A percentile compares a stretch with the other conserved stretches of the same genome.
Conservation (phyloP, 2,797 vertebrate species). For the Salarias fasciatus region DNA sequence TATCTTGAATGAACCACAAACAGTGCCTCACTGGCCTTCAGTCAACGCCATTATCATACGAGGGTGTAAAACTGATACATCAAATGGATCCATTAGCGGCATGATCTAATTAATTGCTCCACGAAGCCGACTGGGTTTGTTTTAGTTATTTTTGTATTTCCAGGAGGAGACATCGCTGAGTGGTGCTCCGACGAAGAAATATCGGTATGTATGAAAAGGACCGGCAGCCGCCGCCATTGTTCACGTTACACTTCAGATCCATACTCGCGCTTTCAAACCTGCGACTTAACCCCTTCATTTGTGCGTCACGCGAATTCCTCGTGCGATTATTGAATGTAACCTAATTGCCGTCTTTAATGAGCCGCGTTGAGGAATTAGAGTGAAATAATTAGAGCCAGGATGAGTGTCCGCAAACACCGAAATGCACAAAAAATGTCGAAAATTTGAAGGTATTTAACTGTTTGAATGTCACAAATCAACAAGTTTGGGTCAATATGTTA, state of each 20-base stretch:
- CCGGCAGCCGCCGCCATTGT: slow-evolving; percentile 19
- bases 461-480: no score
- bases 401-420: background rate
- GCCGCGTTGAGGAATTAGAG: background rate
- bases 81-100: slow-evolving; percentile 41
- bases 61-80: slow-evolving; percentile 22
- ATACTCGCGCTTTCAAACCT: slow-evolving; percentile 23
- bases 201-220: slow-evolving; percentile 42
- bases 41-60: slow-evolving; percentile 19
- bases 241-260: slow-evolving; percentile 33
- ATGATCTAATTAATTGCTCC: slow-evolving; percentile 49
- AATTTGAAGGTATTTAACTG: no score
- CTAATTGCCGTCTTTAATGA: slow-evolving; percentile 2
- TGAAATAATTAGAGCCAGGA: background rate
- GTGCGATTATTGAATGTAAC: background rate
- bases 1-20: slow-evolving; percentile 22
- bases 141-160: background rate
- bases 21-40: slow-evolving; percentile 12
- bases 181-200: slow-evolving; percentile 43
- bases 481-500: no score
- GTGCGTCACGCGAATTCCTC: background rate
- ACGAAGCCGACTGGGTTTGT: slow-evolving; percentile 31
- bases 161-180: slow-evolving; percentile 34
- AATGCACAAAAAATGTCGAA: background rate
- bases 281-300: slow-evolving; percentile 6